phyloP scores from a whole-genome alignment of 2,113 vertebrate species.

The Cichladusa arquata region DNA sequence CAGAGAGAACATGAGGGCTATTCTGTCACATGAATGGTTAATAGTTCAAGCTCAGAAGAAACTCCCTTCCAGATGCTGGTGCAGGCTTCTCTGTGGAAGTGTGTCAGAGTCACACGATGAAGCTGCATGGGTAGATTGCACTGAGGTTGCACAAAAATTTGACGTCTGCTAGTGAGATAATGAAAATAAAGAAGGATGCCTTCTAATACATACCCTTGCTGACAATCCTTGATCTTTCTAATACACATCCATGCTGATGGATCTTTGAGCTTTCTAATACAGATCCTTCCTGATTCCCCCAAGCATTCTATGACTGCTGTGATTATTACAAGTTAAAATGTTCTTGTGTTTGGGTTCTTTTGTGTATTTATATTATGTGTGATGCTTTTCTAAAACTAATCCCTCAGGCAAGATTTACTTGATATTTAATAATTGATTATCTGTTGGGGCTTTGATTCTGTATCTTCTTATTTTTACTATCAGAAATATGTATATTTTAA shows the following conservation, averaged over 20 bases:
- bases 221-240: neutral
- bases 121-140: neutral
- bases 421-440: neutral
- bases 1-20: neutral
- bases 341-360: neutral
- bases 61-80: neutral
- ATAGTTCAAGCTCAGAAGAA: neutral
- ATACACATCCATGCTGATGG: neutral
- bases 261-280: neutral
- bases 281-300: neutral
- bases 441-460: neutral
- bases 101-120: neutral
- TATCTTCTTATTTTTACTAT: neutral
- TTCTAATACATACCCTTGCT: neutral
- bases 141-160: neutral
- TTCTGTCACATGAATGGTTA: neutral
- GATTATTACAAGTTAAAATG: neutral
- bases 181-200: neutral
- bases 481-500: neutral
- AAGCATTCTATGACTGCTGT: neutral
- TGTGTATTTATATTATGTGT: neutral
- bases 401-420: neutral
- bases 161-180: neutral
- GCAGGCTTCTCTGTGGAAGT: neutral
- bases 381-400: neutral